phyloP scores from a whole-genome alignment of 2,888 invertebrate species.

The Vesta saturnalis region DNA sequence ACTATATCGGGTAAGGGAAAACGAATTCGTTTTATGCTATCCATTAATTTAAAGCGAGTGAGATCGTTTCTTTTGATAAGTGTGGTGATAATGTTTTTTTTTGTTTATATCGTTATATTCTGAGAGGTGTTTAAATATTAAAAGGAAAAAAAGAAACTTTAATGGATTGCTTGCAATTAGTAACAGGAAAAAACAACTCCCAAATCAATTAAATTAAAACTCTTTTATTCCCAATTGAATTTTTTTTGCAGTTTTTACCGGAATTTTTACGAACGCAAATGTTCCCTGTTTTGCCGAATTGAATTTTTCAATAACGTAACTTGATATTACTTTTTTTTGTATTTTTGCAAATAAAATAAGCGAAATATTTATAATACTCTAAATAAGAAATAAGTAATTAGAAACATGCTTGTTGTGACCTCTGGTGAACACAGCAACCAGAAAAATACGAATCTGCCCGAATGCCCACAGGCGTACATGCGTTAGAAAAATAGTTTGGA shows the following conservation, averaged over 20 bases:
- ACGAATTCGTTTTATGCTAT: conserved; percentile 22
- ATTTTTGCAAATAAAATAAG: neutral
- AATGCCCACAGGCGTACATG: too few relatives aligned
- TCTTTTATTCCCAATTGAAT: conserved; percentile 6
- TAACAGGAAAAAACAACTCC: neutral
- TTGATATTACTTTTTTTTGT: neutral
- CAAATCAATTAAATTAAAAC: conserved; percentile 4
- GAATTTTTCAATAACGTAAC: neutral
- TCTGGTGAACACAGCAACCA: too few relatives aligned
- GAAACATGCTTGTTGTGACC: too few relatives aligned
- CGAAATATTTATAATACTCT: too few relatives aligned
- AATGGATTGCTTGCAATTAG: conserved; percentile 10
- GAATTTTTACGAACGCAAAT: neutral
- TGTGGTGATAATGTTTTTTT: conserved; percentile 15
- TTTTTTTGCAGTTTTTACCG: conserved; percentile 1
- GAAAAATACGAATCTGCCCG: too few relatives aligned
- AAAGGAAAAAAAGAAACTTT: conserved; percentile 8
- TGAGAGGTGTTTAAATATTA: conserved; percentile 15
- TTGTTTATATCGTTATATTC: neutral
- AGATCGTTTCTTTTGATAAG: conserved; percentile 16
- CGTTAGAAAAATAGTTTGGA: too few relatives aligned
- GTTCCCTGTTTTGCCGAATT: neutral
- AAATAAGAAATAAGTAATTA: too few relatives aligned
- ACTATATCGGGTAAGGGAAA: conserved; percentile 12
- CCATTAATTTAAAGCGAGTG: conserved; percentile 22